Evolutionary conservation across 1,140 invertebrate genomes (phyloP), one percentile per base, ranked within the genome.

Genomic region (Drosophila bocqueti): DNA sequence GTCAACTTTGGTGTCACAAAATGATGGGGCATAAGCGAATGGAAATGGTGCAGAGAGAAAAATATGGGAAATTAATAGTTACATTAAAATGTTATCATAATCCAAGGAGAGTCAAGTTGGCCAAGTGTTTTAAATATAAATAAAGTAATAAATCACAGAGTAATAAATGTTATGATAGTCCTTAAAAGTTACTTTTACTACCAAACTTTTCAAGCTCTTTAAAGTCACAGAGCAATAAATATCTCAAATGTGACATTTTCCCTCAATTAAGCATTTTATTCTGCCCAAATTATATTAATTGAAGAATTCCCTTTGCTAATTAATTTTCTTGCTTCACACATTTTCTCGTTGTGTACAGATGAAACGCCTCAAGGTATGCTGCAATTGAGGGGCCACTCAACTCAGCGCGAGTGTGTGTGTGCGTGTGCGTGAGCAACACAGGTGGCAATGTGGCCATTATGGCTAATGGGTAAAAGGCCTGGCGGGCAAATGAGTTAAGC

Each of bases 401-500:
- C 50, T 47, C 42, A 31, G 9, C 24, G 24, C 24, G 9, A 42
- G 34, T 50, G 50, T 36, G 60, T 49, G 63, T 59, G 55, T 78
- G 65, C 50, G 81, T 75, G 62, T 78, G 65, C 55, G 81, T 75
- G 62, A 42, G 59, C 80, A 90, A 90, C 75, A 90, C 85, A 90
- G 85, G 85, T 90, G 85, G 85, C 85, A 90, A 90, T 90, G 72
- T 90, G 67, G 85, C 85, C 85, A 90, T 90, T 90, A 90, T 85
- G 81, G 86, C 82, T 90, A 90, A 90, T 90, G 85, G 84, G 68
- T 46, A 80, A 81, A 89, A 81, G 68, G 61, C 85, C 84, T 68
- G 50, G 58, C 76, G 85, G 85, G 63, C 78, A 90, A 90, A 85
- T 89, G 85, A 89, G 85, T 82, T 89, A 82, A 85, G 85, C 81